phyloP scores from a whole-genome alignment of 2,113 vertebrate genomes.

The Synchiropus splendidus region DNA sequence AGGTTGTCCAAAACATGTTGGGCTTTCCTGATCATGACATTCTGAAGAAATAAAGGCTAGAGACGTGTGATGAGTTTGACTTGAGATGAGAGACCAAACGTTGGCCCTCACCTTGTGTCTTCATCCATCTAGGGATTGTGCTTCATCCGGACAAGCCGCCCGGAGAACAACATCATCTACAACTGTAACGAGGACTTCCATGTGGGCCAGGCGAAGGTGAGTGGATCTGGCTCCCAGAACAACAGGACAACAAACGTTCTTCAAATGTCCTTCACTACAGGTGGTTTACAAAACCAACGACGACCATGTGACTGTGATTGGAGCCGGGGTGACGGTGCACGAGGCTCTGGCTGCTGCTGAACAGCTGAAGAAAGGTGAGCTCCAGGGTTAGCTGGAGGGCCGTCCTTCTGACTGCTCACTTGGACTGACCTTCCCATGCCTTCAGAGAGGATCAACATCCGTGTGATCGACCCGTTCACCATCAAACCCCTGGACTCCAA shows the following conservation, averaged over 20 bases:
- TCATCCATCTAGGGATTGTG: slow-evolving; percentile 76
- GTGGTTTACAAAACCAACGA: slow-evolving; percentile 83
- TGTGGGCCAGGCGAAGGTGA: slow-evolving; percentile 89
- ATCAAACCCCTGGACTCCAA: slow-evolving; percentile 90
- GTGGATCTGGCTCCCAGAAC: background rate
- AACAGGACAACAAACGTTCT: background rate
- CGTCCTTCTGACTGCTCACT: background rate
- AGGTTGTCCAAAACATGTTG: too few species aligned
- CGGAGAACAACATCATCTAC: slow-evolving; percentile 83
- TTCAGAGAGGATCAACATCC: slow-evolving; percentile 80
- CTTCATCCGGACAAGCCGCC: slow-evolving; percentile 90
- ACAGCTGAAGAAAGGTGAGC: slow-evolving; percentile 81
- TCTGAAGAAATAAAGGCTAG: too few species aligned
- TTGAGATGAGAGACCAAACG: too few species aligned
- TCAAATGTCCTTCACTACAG: slow-evolving; percentile 41
- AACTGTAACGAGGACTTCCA: slow-evolving; percentile 87
- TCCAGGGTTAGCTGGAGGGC: too few species aligned
- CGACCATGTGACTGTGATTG: slow-evolving; percentile 86
- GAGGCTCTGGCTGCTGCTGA: slow-evolving; percentile 85
- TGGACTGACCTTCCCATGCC: background rate
- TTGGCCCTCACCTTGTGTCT: too few species aligned
- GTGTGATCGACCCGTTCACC: slow-evolving; percentile 87
- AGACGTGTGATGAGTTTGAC: too few species aligned
- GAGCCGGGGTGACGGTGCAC: slow-evolving; percentile 86
- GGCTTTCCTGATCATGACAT: too few species aligned